Base-by-base conservation (phyloP, 2,797 vertebrate genomes). In the Vespertilio murinus region DNA sequence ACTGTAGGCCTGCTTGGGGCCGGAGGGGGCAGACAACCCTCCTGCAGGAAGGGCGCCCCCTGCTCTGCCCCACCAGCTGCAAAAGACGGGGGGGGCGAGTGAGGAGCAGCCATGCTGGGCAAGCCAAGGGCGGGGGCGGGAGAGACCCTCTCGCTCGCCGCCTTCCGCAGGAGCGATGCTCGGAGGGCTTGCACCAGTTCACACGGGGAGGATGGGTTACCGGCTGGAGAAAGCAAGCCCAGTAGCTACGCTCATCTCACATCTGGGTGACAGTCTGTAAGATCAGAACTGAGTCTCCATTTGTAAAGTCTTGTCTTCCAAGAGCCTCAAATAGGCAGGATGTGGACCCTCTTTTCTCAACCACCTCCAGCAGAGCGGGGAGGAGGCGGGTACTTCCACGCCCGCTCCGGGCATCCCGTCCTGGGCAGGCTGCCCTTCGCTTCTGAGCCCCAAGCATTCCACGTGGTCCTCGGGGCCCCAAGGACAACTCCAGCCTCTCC, bases 141-240 rank as follows among this genome's bases (percentile, higher is more conserved):
- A 80, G 87, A 93, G 74, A 42, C 23, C 8, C 4, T 12, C 59
- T 74, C 56, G 18, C 88, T 70, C 42, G 18, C 88, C 90, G 92
- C 94, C 95, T 95, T 94, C 92, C 94, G 93, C 4, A 95, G 94
- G 93, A 88, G 88, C 30, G 14, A 75, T 59, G 56, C 56, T 59
- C 4, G 35, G 54, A 54, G 18, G n/a, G 69, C 23, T 54, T n/a
- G 28, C n/a, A 12, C 13, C 35, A 42, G 85, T 59, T 84, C 59
- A 90, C 69, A 70, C 3, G 3, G n/a, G 83, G 64, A 86, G 79
- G 71, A 42, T 47, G 38, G 79, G 45, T 8, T 42, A 33, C 35
- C 40, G 3, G 30, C 28, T 13, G 49, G 18, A 56, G 40, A 30
- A 45, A 82, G 91, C 52, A 61, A 92, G 91, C 75, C 61, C 64